Percentiles rank a stretch among this genome's conserved stretches.
These are phyloP conservation scores for Drosophila setifemur DNA, from an alignment of 1,140 invertebrate species.

Conservation along the genomic window DNA sequence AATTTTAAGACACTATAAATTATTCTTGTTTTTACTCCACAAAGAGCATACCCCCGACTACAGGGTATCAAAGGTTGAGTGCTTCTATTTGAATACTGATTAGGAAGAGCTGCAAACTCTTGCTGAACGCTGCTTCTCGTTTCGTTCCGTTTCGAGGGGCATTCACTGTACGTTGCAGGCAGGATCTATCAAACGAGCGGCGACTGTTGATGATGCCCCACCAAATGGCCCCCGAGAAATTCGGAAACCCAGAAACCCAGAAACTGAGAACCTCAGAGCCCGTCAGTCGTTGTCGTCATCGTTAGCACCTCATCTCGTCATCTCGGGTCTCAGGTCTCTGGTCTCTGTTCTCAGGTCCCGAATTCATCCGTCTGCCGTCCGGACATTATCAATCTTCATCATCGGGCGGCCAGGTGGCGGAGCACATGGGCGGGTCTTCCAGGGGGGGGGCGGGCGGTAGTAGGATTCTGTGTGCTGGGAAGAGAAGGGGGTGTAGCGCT, in stretches of 20 bases:
- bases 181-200: slow-evolving; percentile 35
- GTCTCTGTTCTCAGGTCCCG: not conserved
- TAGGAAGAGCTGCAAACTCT: slow-evolving; percentile 2
- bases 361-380: not conserved
- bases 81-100: slow-evolving; percentile 52
- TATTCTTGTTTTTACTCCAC: not conserved
- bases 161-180: slow-evolving; percentile 22
- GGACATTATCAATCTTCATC: slow-evolving; percentile 49
- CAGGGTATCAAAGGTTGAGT: slow-evolving; percentile 4
- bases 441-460: not conserved
- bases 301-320: slow-evolving; percentile 33
- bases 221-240: too few species aligned
- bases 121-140: slow-evolving; percentile 17
- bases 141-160: not conserved
- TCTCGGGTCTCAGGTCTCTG: not conserved
- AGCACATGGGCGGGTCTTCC: not conserved
- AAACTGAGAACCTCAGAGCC: not conserved
- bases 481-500: not conserved
- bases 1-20: not conserved
- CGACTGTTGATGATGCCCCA: slow-evolving; percentile 21
- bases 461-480: not conserved
- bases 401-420: slow-evolving; percentile 8
- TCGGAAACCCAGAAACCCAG: not conserved
- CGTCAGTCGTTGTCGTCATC: slow-evolving; percentile 23
- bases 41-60: not conserved